Conservation (phyloP, 1,140 invertebrate genomes). For the Eriocheir sinensis region DNA sequence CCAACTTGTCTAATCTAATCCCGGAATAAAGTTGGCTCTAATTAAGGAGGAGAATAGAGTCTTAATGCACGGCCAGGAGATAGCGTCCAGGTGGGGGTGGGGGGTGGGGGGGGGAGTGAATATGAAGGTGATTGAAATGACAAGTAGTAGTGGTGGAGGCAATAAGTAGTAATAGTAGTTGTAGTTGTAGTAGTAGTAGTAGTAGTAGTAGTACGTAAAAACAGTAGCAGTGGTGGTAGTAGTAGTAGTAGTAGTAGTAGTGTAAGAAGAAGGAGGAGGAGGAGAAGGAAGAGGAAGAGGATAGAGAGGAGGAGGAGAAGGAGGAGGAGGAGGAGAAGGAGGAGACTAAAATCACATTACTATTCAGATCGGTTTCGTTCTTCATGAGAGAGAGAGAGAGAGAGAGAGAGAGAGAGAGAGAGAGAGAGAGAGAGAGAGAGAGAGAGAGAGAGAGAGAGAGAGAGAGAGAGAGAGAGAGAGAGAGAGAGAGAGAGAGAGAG, state of each 20-base stretch:
- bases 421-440: no score
- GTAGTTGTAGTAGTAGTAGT: no score
- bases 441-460: no score
- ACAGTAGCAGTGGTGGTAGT: no score
- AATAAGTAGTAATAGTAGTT: no score
- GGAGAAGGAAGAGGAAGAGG: not conserved
- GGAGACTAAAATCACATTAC: not conserved
- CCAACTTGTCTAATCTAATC: conserved; percentile 25
- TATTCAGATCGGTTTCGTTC: not conserved
- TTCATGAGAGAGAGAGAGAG: not conserved
- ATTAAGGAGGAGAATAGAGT: not conserved
- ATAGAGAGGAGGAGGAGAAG: not conserved
- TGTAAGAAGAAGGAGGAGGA: not conserved
- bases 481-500: no score
- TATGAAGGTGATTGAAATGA: no score
- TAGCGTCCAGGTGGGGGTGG: not conserved
- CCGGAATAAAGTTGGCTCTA: conserved; percentile 2
- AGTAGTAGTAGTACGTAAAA: no score
- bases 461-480: not conserved
- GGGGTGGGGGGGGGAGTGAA: no score
- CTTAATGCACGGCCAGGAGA: not conserved
- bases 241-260: not conserved
- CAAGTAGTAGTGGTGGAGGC: no score
- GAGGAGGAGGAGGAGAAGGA: not conserved
- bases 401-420: no score